These are phyloP conservation scores for Willowsia nigromaculata DNA, from an alignment of 2,888 invertebrate genomes.

Conservation along the genomic window DNA sequence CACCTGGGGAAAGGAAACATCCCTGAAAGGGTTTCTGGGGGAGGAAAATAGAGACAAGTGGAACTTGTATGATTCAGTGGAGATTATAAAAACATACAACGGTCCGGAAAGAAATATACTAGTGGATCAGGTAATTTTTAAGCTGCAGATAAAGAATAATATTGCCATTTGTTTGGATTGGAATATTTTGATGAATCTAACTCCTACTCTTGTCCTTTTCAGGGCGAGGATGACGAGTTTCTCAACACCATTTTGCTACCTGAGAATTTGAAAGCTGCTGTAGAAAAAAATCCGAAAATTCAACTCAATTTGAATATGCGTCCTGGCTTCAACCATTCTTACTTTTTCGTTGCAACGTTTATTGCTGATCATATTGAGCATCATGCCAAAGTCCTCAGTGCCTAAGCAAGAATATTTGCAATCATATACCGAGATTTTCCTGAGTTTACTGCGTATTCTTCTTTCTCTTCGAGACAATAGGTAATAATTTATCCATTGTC, in stretches of 20 bases:
- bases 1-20: conserved; percentile 92
- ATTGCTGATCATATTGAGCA: conserved; percentile 95
- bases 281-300: conserved; percentile 84
- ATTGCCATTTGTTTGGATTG: background rate
- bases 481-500: no score
- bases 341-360: conserved; percentile 94
- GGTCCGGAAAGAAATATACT: conserved; percentile 91
- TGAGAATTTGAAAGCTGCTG: conserved; percentile 87
- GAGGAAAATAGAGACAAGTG: conserved; percentile 82
- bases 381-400: conserved; percentile 83
- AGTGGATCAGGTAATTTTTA: conserved; percentile 89
- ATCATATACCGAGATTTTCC: background rate
- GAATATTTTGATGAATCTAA: background rate
- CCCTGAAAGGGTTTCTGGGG: conserved; percentile 90
- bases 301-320: conserved; percentile 80
- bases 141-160: no score
- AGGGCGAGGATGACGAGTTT: conserved; percentile 93
- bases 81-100: conserved; percentile 89
- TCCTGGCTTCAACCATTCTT: conserved; percentile 96
- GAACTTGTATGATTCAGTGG: conserved; percentile 93
- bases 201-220: conserved; percentile 55
- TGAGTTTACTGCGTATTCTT: background rate
- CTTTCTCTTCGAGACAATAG: background rate
- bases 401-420: background rate
- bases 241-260: conserved; percentile 90